Conservation (phyloP, 2,797 vertebrate species). For the Vespertilio murinus region DNA sequence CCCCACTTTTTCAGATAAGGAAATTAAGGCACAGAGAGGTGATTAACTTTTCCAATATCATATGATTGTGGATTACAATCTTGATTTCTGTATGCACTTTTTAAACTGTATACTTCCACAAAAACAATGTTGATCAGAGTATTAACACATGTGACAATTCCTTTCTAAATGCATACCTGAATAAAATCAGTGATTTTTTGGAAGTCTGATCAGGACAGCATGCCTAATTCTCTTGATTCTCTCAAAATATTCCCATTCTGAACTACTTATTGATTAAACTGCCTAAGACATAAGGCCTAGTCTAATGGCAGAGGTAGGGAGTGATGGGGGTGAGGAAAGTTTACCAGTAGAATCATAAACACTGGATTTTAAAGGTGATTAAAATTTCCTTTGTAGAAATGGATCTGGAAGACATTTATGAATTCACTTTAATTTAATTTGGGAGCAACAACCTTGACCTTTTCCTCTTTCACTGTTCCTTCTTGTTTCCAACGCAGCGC, state of each 20-base stretch:
- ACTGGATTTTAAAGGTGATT: neutral
- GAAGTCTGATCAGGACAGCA: neutral
- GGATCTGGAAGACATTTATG: neutral
- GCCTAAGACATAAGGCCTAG: neutral
- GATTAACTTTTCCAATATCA: neutral
- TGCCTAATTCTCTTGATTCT: neutral
- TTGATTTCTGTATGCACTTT: neutral
- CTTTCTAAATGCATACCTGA: neutral
- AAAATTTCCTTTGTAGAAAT: neutral
- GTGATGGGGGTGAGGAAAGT: neutral
- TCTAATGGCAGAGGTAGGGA: neutral
- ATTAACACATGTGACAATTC: neutral
- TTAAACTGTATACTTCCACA: neutral
- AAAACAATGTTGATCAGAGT: neutral
- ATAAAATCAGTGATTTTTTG: neutral
- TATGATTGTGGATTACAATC: neutral
- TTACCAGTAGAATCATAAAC: neutral
- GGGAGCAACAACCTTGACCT: neutral
- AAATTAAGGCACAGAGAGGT: neutral
- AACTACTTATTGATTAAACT: neutral
- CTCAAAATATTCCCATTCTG: neutral
- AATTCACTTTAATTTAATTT: neutral
- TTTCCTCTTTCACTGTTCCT: neutral
- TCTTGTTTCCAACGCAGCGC: neutral
- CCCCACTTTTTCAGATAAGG: neutral